Evolutionary conservation across 2,888 invertebrate species (phyloP).

Genomic region (Hofmannophila pseudospretella): DNA sequence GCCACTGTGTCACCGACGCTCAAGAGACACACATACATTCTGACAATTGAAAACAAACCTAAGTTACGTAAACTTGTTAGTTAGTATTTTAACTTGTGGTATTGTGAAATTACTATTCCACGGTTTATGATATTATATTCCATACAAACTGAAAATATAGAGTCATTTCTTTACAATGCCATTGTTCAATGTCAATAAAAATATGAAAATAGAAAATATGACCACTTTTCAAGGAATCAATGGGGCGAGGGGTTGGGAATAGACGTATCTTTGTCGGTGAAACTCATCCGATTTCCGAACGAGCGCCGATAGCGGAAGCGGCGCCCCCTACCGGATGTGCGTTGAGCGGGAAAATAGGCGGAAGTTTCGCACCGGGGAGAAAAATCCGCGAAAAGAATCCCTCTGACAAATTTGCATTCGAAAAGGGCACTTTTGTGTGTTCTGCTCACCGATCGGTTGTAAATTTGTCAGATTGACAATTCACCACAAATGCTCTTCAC

Average conservation of each 20-base stretch:
- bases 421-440: conserved; percentile 68
- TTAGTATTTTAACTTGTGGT: too few relatives aligned
- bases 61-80: too few relatives aligned
- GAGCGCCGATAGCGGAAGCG: conserved; percentile 56
- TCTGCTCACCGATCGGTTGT: conserved; percentile 62
- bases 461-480: conserved; percentile 75
- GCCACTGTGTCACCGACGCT: too few relatives aligned
- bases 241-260: conserved; percentile 46
- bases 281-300: conserved; percentile 66
- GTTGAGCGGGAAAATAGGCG: conserved; percentile 75
- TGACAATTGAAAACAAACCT: too few relatives aligned
- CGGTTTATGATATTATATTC: too few relatives aligned
- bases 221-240: conserved; percentile 44
- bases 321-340: conserved; percentile 63
- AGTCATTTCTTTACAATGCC: conserved; percentile 19
- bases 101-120: too few relatives aligned
- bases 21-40: too few relatives aligned
- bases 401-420: conserved; percentile 70
- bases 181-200: conserved; percentile 54
- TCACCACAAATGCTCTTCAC: conserved; percentile 50
- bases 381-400: conserved; percentile 61
- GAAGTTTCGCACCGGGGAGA: conserved; percentile 63
- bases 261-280: conserved; percentile 50
- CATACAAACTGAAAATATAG: neutral
- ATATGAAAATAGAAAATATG: conserved; percentile 59